phyloP scores from a whole-genome alignment of 1,140 invertebrate species.

The Hyphantria cunea region DNA sequence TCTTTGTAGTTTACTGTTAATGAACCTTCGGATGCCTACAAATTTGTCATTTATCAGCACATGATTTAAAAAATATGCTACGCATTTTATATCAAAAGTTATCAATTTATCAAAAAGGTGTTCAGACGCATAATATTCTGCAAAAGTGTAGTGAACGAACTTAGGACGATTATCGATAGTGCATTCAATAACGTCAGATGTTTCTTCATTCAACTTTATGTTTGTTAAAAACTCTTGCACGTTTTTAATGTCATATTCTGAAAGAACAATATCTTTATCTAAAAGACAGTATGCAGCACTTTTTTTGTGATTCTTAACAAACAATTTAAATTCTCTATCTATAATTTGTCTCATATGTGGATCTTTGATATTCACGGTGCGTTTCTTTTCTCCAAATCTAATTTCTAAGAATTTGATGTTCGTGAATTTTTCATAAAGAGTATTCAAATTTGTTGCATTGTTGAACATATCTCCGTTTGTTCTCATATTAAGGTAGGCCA shows the following conservation, averaged over 20 bases:
- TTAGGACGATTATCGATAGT: slow-evolving; percentile 2
- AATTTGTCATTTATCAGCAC: slow-evolving; percentile 2
- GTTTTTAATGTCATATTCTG: slow-evolving; percentile 1
- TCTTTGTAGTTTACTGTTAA: slow-evolving; percentile 16
- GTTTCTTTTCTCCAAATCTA: slow-evolving; percentile 13
- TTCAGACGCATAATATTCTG: slow-evolving; percentile 29
- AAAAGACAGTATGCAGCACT: slow-evolving; percentile 7
- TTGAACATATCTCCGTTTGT: neutral
- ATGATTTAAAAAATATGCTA: slow-evolving; percentile 5
- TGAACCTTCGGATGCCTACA: slow-evolving; percentile 1
- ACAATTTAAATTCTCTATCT: slow-evolving; percentile 9
- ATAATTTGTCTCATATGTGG: slow-evolving; percentile 1
- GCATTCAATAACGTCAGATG: slow-evolving; percentile 11
- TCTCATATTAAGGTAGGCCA: slow-evolving; percentile 2
- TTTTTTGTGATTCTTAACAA: slow-evolving; percentile 20
- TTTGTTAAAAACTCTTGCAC: slow-evolving; percentile 2
- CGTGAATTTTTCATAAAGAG: slow-evolving; percentile 14
- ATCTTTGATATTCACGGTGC: slow-evolving; percentile 1
- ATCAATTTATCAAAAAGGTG: slow-evolving; percentile 18
- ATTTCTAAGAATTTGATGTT: slow-evolving; percentile 17
- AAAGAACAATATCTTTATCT: neutral
- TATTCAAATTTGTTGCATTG: slow-evolving; percentile 1
- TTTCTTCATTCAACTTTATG: slow-evolving; percentile 14
- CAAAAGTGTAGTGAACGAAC: slow-evolving; percentile 20
- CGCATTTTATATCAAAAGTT: neutral